A percentile compares a stretch with the other conserved stretches of the same genome.
phyloP scores from a whole-genome alignment of 2,113 vertebrate genomes.

The Rhodinocichla rosea region DNA sequence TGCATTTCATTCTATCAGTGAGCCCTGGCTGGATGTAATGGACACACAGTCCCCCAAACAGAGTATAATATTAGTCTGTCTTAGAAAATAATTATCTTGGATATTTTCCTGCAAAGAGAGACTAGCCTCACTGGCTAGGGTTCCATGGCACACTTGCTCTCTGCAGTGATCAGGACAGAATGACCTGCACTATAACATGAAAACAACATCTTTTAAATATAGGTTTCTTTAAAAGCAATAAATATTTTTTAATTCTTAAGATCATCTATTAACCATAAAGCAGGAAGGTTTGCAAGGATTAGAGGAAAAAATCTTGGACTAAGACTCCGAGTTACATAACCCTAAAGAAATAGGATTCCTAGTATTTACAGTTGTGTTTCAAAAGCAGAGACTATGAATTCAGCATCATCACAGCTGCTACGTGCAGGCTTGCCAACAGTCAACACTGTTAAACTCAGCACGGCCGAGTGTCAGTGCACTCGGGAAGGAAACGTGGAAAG shows the following conservation, averaged over 20 bases:
- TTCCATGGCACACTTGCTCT: constrained; percentile 44
- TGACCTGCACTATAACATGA: constrained; percentile 24
- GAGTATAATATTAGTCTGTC: constrained; percentile 6
- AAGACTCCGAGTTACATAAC: constrained; percentile 44
- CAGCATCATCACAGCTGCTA: constrained; percentile 4
- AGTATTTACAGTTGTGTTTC: constrained; percentile 39
- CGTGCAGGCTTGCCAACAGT: background rate
- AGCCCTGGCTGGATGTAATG: background rate
- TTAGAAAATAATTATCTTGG: constrained; percentile 50
- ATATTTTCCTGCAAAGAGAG: constrained; percentile 19
- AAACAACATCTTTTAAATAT: constrained; percentile 71
- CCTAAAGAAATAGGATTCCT: constrained; percentile 50
- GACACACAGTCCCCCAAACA: background rate
- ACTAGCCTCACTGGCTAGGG: constrained; percentile 7
- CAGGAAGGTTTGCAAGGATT: constrained; percentile 42
- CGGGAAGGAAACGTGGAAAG: background rate
- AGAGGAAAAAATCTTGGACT: constrained; percentile 47
- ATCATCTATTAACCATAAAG: constrained; percentile 68
- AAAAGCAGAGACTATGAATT: constrained; percentile 39
- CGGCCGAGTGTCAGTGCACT: background rate
- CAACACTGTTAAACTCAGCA: background rate
- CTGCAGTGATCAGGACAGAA: constrained; percentile 46
- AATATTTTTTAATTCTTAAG: constrained; percentile 72
- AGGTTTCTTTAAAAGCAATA: constrained; percentile 76
- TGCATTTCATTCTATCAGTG: background rate